These are phyloP conservation scores for Drosophila elegans DNA, from an alignment of 1,140 invertebrate species.

Conservation along the genomic window DNA sequence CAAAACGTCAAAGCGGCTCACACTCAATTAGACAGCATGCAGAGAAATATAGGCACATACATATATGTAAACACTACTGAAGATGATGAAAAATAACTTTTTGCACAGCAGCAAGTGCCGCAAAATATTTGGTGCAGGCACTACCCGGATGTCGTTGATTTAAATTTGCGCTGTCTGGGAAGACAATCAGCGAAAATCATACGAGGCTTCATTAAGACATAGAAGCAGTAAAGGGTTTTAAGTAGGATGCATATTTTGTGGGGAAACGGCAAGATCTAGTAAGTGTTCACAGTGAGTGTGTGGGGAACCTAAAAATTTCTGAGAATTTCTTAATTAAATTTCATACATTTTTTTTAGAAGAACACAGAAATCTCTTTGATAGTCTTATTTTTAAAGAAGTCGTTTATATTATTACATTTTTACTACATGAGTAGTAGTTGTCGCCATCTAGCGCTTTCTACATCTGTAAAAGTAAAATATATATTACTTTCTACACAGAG, in stretches of 20 bases:
- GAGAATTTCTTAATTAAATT: too few relatives aligned
- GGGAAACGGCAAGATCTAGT: slow-evolving; percentile 4
- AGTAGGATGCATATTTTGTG: slow-evolving; percentile 5
- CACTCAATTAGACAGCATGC: slow-evolving; percentile 55
- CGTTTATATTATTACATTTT: not conserved
- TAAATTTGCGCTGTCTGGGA: slow-evolving; percentile 71
- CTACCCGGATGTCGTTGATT: slow-evolving; percentile 78
- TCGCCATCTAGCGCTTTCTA: slow-evolving; percentile 16
- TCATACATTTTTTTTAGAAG: not conserved
- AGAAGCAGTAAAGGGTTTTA: slow-evolving; percentile 30
- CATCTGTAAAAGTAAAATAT: not conserved
- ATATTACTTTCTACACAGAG: slow-evolving; percentile 7
- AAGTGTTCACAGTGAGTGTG: not conserved
- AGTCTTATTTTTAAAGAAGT: not conserved
- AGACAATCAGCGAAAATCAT: slow-evolving; percentile 70
- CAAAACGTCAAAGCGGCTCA: slow-evolving; percentile 53
- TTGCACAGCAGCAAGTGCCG: slow-evolving; percentile 35
- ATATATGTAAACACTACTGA: slow-evolving; percentile 15
- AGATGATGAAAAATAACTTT: slow-evolving; percentile 35
- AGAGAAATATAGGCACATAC: slow-evolving; percentile 11
- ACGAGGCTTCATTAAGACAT: slow-evolving; percentile 57
- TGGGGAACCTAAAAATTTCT: not conserved
- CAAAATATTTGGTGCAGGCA: slow-evolving; percentile 34
- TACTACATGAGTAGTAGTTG: not conserved
- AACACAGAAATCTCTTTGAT: too few relatives aligned